These are phyloP conservation scores for Eilema depressum DNA, from an alignment of 2,888 invertebrate species.

Conservation along the genomic window DNA sequence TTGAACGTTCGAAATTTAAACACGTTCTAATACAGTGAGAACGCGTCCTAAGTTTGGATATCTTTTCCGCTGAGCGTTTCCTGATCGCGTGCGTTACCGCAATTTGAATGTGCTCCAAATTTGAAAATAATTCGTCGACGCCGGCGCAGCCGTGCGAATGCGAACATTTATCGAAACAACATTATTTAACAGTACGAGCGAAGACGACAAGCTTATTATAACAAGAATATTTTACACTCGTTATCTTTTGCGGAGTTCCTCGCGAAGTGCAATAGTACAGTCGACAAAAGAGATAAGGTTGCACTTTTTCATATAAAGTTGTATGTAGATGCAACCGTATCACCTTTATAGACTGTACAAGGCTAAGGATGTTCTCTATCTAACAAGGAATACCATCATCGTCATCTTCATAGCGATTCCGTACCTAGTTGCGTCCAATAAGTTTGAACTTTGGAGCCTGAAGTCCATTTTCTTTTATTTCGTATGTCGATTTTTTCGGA, in stretches of 20 bases:
- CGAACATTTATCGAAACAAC: conserved; percentile 58
- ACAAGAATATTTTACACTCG: conserved; percentile 15
- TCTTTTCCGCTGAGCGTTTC: conserved; percentile 75
- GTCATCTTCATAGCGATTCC: not conserved
- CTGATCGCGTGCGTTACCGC: conserved; percentile 83
- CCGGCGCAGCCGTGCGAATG: conserved; percentile 65
- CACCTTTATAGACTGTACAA: too few species aligned
- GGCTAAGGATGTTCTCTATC: not conserved
- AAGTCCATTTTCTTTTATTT: not conserved
- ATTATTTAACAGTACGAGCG: conserved; percentile 31
- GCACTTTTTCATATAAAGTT: too few species aligned
- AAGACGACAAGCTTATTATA: conserved; percentile 40
- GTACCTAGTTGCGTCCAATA: not conserved
- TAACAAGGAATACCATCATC: not conserved
- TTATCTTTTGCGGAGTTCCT: not conserved
- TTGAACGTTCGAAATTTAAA: not conserved
- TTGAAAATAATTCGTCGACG: conserved; percentile 82
- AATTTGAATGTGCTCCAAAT: conserved; percentile 86
- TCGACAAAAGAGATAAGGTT: too few species aligned
- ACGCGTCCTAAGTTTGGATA: conserved; percentile 62
- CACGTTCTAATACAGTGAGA: conserved; percentile 14
- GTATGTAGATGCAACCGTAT: too few species aligned
- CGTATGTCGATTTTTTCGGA: too few species aligned
- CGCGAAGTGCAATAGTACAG: not conserved
- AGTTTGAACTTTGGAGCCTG: not conserved